Conservation (phyloP, 2,888 invertebrate genomes). For the Alitta virens region DNA sequence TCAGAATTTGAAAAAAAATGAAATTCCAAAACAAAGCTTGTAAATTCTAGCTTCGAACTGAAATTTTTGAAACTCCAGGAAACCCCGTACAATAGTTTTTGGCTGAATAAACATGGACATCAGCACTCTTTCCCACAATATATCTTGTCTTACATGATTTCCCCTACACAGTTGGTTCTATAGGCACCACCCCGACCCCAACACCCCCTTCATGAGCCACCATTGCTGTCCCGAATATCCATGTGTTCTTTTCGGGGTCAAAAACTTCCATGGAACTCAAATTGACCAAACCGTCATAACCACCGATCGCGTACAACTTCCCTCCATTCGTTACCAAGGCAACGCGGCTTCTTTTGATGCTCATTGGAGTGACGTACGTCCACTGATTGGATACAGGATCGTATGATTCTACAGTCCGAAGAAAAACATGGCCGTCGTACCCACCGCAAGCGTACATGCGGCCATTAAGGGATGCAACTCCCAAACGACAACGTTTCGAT, state of each 20-base stretch:
- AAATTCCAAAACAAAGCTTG: no score
- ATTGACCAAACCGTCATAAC: conserved; percentile 81
- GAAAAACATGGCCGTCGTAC: conserved; percentile 80
- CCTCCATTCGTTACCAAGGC: conserved; percentile 81
- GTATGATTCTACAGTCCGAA: conserved; percentile 78
- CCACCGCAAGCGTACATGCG: conserved; percentile 71
- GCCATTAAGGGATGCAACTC: conserved; percentile 77
- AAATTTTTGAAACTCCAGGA: no score
- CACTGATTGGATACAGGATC: conserved; percentile 75
- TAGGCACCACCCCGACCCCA: conserved; percentile 79
- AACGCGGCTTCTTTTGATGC: conserved; percentile 76
- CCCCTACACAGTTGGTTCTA: conserved; percentile 9
- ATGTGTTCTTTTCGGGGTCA: conserved; percentile 62
- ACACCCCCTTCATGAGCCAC: conserved; percentile 86
- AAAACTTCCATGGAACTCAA: conserved; percentile 82
- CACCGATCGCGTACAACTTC: conserved; percentile 66
- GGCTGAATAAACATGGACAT: no score
- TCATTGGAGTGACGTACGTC: conserved; percentile 77
- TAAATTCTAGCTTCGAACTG: no score
- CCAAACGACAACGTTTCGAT: conserved; percentile 77
- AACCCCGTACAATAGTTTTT: no score
- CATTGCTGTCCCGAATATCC: conserved; percentile 68
- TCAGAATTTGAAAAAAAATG: no score
- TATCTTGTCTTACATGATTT: no score
- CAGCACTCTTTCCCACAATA: no score